Percentiles rank a stretch among this genome's conserved stretches.
These are phyloP conservation scores for Drosophila nr. medialis DNA, from an alignment of 2,888 invertebrate genomes.

Conservation along the genomic window DNA sequence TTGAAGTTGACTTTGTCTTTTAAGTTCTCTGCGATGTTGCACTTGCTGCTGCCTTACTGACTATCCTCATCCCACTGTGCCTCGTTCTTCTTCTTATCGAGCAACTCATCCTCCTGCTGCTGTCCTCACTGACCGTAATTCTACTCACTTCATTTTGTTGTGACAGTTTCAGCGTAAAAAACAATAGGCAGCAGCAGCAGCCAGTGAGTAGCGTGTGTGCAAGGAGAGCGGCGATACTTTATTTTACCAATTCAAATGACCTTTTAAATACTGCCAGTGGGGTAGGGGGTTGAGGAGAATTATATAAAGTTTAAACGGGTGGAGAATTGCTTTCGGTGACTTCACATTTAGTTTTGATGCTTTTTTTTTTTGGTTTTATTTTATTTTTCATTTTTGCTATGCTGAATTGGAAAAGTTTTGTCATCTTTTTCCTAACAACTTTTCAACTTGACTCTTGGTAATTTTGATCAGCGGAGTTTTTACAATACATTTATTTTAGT, in stretches of 20 bases:
- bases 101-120: slow-evolving; percentile 1
- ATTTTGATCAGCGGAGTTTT: background rate
- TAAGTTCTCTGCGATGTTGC: slow-evolving; percentile 29
- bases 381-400: background rate
- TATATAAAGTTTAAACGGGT: slow-evolving; percentile 36
- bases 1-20: slow-evolving; percentile 36
- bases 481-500: background rate
- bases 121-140: slow-evolving; percentile 64
- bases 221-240: background rate
- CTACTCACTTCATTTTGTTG: slow-evolving; percentile 57
- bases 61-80: slow-evolving; percentile 13
- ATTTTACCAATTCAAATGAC: slow-evolving; percentile 23
- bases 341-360: slow-evolving; percentile 9
- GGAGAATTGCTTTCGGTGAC: slow-evolving; percentile 23
- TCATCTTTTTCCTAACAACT: slow-evolving; percentile 15
- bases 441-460: slow-evolving; percentile 8
- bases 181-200: slow-evolving; percentile 40
- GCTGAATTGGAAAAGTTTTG: slow-evolving; percentile 43
- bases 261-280: slow-evolving; percentile 24
- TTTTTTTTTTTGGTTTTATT: background rate
- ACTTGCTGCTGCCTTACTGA: slow-evolving; percentile 37
- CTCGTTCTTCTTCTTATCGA: slow-evolving; percentile 2
- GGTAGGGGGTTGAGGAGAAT: background rate
- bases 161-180: slow-evolving; percentile 76
- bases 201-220: slow-evolving; percentile 8